Conservation (phyloP, 2,113 vertebrate species). For the Miniopterus natalensis region DNA sequence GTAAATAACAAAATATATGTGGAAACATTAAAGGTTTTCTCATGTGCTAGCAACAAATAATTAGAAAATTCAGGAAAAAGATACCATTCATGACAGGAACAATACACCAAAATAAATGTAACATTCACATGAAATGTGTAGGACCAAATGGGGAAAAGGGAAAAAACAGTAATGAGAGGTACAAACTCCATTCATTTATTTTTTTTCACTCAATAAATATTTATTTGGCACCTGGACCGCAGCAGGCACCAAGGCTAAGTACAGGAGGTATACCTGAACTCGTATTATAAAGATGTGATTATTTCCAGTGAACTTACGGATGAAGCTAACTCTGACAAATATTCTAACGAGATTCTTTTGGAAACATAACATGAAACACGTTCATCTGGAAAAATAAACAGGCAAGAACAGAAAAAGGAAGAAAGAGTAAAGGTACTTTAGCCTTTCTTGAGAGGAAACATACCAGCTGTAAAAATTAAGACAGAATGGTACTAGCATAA, state of each 20-base stretch:
- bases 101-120: slow-evolving; percentile 15
- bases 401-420: neutral
- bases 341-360: slow-evolving; percentile 54
- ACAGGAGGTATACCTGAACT: slow-evolving; percentile 2
- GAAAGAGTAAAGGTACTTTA: neutral
- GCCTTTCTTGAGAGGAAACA: neutral
- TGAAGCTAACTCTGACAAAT: slow-evolving; percentile 40
- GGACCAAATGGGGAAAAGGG: neutral
- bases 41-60: neutral
- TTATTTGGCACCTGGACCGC: slow-evolving; percentile 17
- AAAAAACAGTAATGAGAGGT: slow-evolving; percentile 16
- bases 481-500: neutral
- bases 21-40: slow-evolving; percentile 16
- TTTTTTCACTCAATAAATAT: neutral
- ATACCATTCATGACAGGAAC: neutral
- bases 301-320: slow-evolving; percentile 3
- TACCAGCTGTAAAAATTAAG: neutral
- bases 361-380: neutral
- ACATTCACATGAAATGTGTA: slow-evolving; percentile 26
- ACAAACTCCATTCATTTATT: slow-evolving; percentile 18
- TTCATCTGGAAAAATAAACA: slow-evolving; percentile 22
- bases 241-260: neutral
- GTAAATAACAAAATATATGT: slow-evolving; percentile 54
- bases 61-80: slow-evolving; percentile 26
- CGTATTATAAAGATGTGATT: neutral